Evolutionary conservation across 2,888 invertebrate species (phyloP).

Genomic region (Galeruca laticollis): DNA sequence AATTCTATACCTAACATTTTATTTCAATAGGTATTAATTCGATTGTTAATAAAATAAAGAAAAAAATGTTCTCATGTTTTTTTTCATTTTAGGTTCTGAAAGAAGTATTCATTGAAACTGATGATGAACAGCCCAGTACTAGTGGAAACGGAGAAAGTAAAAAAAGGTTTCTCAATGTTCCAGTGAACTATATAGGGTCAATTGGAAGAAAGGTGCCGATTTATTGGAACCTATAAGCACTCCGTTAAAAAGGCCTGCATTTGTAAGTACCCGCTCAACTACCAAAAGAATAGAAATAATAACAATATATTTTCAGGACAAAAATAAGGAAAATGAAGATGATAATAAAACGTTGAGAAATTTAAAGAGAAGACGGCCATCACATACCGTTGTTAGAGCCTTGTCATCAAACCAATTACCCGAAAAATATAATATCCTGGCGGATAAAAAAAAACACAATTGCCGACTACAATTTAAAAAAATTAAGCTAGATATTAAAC

Average conservation of each 20-base stretch:
- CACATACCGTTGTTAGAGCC: neutral
- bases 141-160: neutral
- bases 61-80: too few relatives aligned
- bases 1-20: too few relatives aligned
- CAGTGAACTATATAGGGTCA: neutral
- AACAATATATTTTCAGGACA: neutral
- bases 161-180: neutral
- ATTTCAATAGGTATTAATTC: too few relatives aligned
- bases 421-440: neutral
- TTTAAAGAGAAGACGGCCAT: neutral
- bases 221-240: neutral
- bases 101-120: too few relatives aligned
- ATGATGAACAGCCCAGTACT: neutral
- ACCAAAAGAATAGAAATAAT: neutral
- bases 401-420: neutral
- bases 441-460: neutral
- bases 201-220: neutral
- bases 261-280: neutral
- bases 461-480: neutral
- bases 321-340: neutral
- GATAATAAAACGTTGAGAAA: neutral
- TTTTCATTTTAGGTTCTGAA: too few relatives aligned
- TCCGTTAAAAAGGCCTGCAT: neutral
- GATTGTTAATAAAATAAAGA: too few relatives aligned
- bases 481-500: neutral